Conservation (phyloP, 2,797 vertebrate species). For the Lagorchestes hirsutus region DNA sequence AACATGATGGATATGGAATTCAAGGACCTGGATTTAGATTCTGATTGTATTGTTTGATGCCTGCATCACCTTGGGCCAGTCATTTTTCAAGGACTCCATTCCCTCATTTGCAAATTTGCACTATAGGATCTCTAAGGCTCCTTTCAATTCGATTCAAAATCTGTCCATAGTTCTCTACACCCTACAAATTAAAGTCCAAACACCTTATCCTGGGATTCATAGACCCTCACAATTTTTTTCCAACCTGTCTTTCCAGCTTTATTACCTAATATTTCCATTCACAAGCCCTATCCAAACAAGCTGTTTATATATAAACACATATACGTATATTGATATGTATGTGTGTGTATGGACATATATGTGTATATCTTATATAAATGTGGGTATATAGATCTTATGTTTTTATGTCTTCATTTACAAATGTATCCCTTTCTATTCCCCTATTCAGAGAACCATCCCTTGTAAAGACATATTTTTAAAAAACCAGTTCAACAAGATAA, state of each 20-base stretch:
- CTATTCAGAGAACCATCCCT: not conserved
- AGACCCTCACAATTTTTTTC: not conserved
- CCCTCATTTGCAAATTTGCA: not conserved
- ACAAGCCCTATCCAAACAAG: not conserved
- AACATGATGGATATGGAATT: not conserved
- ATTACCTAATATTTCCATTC: not conserved
- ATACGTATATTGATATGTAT: not conserved
- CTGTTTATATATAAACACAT: no score
- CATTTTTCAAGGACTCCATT: not conserved
- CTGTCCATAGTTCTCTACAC: not conserved
- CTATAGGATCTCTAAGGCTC: not conserved
- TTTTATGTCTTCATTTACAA: not conserved
- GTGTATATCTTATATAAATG: not conserved
- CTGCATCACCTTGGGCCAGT: not conserved
- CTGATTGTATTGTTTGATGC: not conserved
- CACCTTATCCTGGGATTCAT: not conserved
- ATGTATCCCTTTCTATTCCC: not conserved
- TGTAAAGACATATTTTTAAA: not conserved
- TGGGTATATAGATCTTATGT: not conserved
- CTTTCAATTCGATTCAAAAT: not conserved
- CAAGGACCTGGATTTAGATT: not conserved
- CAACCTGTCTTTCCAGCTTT: not conserved
- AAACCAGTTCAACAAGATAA: not conserved
- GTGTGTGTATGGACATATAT: not conserved
- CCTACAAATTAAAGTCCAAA: not conserved